Evolutionary conservation across 2,888 invertebrate genomes (phyloP), one percentile per base, ranked within the genome.

Genomic region (Rugalucina vietnamica): DNA sequence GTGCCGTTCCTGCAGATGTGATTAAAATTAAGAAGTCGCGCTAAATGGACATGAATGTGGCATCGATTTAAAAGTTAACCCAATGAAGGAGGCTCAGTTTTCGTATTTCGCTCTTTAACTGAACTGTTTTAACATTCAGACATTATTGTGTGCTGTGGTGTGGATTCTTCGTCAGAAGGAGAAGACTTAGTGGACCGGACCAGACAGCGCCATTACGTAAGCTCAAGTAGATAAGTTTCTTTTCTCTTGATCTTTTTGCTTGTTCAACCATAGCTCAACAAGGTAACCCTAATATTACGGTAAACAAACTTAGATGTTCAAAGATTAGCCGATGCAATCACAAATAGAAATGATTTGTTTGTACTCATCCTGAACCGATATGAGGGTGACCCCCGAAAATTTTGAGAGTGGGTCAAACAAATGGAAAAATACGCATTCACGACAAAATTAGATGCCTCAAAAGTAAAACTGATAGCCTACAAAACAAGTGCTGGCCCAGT

Each of bases 261-360:
- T 5, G 27, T 27, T 27, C 24, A 60, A 60, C 29, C 24, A 60
- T 60, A 29, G 60, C 54, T n/a, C n/a, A n/a, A n/a, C 27, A 27
- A 60, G 60, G 60, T 60, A 60, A 60, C 60, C 60, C 24, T 12
- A 60, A 29, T 27, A n/a, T n/a, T n/a, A n/a, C n/a, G n/a, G n/a
- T 29, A 60, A 27, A 29, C 29, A 3, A 60, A 60, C 29, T 8
- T 60, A 60, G 60, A 60, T 60, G 29, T 60, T n/a, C 60, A 60
- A 29, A 24, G 24, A 3, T 60, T 60, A 60, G 60, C 60, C 3
- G 60, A 60, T 24, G 60, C 60, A 27, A 60, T 60, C 14, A 60
- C 60, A 60, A 60, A 60, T 29, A 60, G 60, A 60, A 60, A 60
- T 60, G 60, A 60, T 60, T 60, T 60, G 14, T 60, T 60, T 14